Conservation (phyloP, 2,797 vertebrate genomes). For the Pagetopsis macropterus region DNA sequence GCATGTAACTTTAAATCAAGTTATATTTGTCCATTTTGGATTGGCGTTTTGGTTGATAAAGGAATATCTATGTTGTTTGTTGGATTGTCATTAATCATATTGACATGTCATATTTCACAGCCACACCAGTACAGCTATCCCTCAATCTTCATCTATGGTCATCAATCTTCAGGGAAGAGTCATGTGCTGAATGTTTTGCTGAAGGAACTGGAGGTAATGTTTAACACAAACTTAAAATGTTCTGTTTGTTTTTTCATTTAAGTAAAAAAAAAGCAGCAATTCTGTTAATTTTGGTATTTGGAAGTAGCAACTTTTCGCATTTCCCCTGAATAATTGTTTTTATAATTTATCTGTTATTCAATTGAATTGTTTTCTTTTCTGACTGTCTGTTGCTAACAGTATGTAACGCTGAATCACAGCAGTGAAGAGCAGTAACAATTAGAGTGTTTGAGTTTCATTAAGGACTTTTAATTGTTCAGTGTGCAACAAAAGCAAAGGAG, state of each 20-base stretch:
- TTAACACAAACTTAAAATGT: too few relatives aligned
- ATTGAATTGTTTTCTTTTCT: too few relatives aligned
- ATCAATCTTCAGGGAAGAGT: conserved; percentile 94
- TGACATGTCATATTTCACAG: conserved; percentile 66
- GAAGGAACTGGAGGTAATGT: conserved; percentile 88
- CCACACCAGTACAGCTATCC: conserved; percentile 91
- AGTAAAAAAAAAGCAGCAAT: background rate
- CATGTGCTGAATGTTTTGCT: conserved; percentile 88
- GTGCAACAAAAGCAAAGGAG: background rate
- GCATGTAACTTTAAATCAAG: background rate
- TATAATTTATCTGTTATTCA: too few relatives aligned
- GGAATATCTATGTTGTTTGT: background rate
- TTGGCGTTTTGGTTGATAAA: background rate
- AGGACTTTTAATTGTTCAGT: background rate
- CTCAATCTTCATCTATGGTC: conserved; percentile 95
- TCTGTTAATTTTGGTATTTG: background rate
- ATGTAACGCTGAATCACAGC: background rate
- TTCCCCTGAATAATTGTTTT: too few relatives aligned
- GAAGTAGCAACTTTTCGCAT: background rate
- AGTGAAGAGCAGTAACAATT: background rate
- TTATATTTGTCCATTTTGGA: background rate
- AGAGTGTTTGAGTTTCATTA: background rate
- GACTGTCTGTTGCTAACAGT: background rate
- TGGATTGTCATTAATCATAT: background rate
- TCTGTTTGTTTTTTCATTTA: too few relatives aligned